Evolutionary conservation across 2,797 vertebrate species (phyloP), one percentile per base, ranked within the genome.

Genomic region (Perodicticus potto): DNA sequence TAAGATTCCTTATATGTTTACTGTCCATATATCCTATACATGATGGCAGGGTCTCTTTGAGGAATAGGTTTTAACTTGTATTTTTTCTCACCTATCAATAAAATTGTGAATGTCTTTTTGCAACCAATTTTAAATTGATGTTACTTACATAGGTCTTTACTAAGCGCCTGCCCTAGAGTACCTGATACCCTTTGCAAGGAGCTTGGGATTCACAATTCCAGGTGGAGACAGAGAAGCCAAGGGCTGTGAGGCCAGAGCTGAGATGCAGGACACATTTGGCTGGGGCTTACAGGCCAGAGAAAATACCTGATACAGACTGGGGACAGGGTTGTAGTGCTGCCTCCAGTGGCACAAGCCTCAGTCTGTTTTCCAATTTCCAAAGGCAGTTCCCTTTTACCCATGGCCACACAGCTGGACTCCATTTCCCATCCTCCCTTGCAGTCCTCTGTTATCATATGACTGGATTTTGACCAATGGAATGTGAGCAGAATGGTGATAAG

Each of bases 391-490:
- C 37, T 45, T 83, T 45, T 65, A 22, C 53, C 67, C n/a, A 1
- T 19, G 29, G 49, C 53, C 34, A 73, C 11, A 34, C 0, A 19
- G 34, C 49, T 73, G 55, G 72, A 55, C 65, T 92, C 57, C 25
- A 93, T 72, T 88, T 89, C 85, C 88, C 81, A 90, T 27, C 32
- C 11, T 70, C 57, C 85, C 81, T 76, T 80, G 53, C 74, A 73
- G 89, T 40, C 49, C 43, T 49, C n/a, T 5, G 22, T 70, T 34
- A 14, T 89, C 69, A 55, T 11, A 23, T 73, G 70, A 93, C 59
- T 84, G 53, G 69, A 84, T 84, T 86, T 84, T 72, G 55, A 13
- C 70, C 69, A 27, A 17, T 20, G 27, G 29, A 27, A 72, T 81
- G 67, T 20, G 63, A 96, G 23, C 74, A 77, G 67, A 73, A 59